These are phyloP conservation scores for Acanthopagrus latus DNA, from an alignment of 2,797 vertebrate genomes.

Conservation along the genomic window DNA sequence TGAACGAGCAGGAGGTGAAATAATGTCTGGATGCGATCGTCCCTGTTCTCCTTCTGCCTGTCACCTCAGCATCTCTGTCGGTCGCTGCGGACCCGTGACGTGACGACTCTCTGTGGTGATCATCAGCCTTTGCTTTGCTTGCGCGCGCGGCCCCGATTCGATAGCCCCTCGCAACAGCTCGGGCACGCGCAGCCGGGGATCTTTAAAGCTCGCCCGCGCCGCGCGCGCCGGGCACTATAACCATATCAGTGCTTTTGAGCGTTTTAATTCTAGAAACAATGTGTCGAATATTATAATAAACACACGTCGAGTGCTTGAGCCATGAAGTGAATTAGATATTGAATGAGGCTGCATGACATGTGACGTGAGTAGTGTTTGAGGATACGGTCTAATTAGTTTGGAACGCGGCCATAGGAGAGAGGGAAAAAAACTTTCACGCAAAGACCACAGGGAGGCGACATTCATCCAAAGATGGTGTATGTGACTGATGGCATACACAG, in stretches of 20 bases:
- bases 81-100: constrained; percentile 88
- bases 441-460: constrained; percentile 46
- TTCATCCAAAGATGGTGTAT: constrained; percentile 19
- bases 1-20: not conserved
- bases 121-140: constrained; percentile 61
- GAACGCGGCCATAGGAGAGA: constrained; percentile 23
- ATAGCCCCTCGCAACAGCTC: constrained; percentile 87
- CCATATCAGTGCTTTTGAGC: not conserved
- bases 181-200: constrained; percentile 60
- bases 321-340: not conserved
- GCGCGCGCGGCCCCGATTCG: constrained; percentile 81
- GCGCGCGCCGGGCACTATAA: not conserved
- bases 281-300: not conserved
- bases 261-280: not conserved
- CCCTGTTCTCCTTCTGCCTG: constrained; percentile 78
- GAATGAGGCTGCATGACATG: not conserved
- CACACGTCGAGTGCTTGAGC: not conserved
- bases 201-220: constrained; percentile 67
- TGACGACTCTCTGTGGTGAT: constrained; percentile 69
- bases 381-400: constrained; percentile 15
- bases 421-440: constrained; percentile 11
- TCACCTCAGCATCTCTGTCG: constrained; percentile 86
- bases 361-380: not conserved
- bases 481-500: not conserved
- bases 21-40: constrained; percentile 35